Evolutionary conservation across 2,888 invertebrate genomes (phyloP), one percentile per base, ranked within the genome.

Genomic region (Vandiemenella viatica): DNA sequence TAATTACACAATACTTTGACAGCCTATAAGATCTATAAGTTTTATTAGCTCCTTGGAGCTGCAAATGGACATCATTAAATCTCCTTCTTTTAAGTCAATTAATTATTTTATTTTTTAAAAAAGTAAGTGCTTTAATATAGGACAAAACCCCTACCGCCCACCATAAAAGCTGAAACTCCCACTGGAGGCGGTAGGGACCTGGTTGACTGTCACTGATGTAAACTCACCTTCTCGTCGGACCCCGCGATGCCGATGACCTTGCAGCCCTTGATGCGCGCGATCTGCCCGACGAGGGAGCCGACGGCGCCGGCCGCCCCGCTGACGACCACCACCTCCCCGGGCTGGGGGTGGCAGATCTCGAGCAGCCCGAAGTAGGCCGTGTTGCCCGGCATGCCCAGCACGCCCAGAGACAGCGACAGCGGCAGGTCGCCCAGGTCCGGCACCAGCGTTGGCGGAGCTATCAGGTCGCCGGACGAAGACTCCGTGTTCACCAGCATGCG

Each of bases 351-450:
- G 55, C 83, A 83, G 50, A 83, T 66, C 56, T 84, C 80, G 53
- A 78, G 63, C 10, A 85, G 66, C 1, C 85, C 86, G 65, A 84
- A 83, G 59, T 81, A 80, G 0, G 84, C 83, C 3, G 84, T 81
- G 57, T 76, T 77, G 19, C 63, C 65, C 26, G 65, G 63, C 61
- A 63, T 62, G 37, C 65, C 65, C 6, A 65, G 50, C 6, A 58
- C 52, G 21, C 65, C 65, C 2, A 65, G 54, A 7, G 60, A 59
- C 38, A 60, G 55, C 0, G 64, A 64, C 17, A 57, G 55, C 2
- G 64, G 59, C 1, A 64, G 53, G n/a, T 58, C 57, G 15, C 60
- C 62, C 48, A 64, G 48, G 20, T 61, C 59, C 8, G 61, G 60
- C 43, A 61, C 38, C 32, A 46, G 43, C 40, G 53, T 54, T 17